Percentiles rank a stretch among this genome's conserved stretches.
These are phyloP conservation scores for Isurus oxyrinchus DNA, from an alignment of 2,113 vertebrate species.

Conservation along the genomic window DNA sequence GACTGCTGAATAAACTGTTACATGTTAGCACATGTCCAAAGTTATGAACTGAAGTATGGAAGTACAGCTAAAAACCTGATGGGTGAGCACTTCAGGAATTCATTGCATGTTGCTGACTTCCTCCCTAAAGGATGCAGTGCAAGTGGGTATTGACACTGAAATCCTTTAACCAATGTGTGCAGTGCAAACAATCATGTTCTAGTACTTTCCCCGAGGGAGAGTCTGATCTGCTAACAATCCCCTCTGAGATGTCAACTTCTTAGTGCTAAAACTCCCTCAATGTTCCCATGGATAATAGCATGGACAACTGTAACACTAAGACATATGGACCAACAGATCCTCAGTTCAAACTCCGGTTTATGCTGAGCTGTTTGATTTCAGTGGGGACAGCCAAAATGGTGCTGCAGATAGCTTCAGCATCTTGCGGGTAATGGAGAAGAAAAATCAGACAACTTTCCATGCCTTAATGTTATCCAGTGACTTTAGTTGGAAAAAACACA, in stretches of 20 bases:
- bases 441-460: not conserved
- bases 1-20: constrained; percentile 30
- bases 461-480: not conserved
- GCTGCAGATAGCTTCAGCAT: not conserved
- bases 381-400: not conserved
- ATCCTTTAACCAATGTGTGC: constrained; percentile 7
- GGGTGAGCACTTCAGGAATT: not conserved
- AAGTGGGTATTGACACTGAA: not conserved
- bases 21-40: constrained; percentile 44
- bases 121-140: constrained; percentile 2
- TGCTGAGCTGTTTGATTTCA: not conserved
- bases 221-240: constrained; percentile 19
- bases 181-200: not conserved
- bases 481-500: not conserved
- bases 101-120: constrained; percentile 3
- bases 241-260: not conserved
- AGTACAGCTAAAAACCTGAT: constrained; percentile 4
- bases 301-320: not conserved
- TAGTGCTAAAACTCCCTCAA: not conserved
- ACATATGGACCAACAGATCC: not conserved
- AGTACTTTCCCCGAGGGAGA: not conserved
- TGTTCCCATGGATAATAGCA: not conserved
- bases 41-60: constrained; percentile 38
- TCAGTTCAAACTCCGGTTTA: not conserved
- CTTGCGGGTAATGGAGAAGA: not conserved